Conservation (phyloP, 2,113 vertebrate species). For the Stictonetta naevosa region DNA sequence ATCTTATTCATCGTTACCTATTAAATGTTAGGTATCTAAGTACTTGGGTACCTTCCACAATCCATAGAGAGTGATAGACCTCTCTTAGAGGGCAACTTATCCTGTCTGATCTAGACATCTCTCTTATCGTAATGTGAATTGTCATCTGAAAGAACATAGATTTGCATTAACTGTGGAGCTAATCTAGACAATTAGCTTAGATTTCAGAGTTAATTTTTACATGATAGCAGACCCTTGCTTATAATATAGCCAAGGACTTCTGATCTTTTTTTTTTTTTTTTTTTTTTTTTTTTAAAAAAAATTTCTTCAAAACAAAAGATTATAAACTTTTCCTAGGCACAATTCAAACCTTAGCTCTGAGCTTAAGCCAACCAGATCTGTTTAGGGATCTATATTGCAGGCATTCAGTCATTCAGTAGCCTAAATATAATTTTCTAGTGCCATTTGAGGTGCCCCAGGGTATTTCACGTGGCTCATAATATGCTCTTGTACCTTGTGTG, state of each 20-base stretch:
- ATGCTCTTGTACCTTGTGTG: not conserved
- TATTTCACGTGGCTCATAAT: constrained; percentile 36
- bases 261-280: not conserved
- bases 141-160: not conserved
- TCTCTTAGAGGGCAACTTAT: not conserved
- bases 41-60: not conserved
- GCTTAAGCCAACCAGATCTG: not conserved
- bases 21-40: not conserved
- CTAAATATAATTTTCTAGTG: not conserved
- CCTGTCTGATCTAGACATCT: not conserved
- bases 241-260: not conserved
- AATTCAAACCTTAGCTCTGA: not conserved
- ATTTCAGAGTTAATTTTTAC: not conserved
- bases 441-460: constrained; percentile 42
- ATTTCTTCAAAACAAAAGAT: too few species aligned
- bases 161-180: not conserved
- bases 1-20: not conserved
- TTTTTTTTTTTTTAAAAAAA: not conserved
- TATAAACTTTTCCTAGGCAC: not conserved
- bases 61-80: not conserved
- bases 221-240: not conserved
- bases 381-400: not conserved
- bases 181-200: not conserved
- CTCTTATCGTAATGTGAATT: not conserved
- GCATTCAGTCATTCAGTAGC: not conserved